These are phyloP conservation scores for Amphipoea oculea DNA, from an alignment of 2,888 invertebrate species.

Conservation along the genomic window DNA sequence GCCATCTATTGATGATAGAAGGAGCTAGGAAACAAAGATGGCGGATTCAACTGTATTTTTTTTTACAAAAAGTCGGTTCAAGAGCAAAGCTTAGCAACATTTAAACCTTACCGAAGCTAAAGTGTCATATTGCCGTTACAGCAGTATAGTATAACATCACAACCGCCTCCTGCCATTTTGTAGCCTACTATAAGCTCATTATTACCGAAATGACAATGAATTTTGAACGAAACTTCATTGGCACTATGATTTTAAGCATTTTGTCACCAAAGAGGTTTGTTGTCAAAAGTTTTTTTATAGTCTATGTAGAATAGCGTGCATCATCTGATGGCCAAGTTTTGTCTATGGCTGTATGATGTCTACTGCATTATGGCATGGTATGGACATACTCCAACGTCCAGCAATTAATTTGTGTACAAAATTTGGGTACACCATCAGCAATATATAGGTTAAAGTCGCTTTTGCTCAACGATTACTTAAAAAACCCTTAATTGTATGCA, in stretches of 20 bases:
- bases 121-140: conserved; percentile 76
- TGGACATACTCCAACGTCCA: conserved; percentile 42
- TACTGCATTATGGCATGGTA: conserved; percentile 25
- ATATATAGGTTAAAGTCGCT: background rate
- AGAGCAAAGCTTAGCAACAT: conserved; percentile 68
- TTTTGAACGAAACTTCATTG: conserved; percentile 71
- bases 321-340: conserved; percentile 55
- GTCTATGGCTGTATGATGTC: conserved; percentile 41
- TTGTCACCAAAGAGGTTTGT: conserved; percentile 62
- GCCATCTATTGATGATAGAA: conserved; percentile 35
- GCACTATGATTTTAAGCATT: conserved; percentile 72
- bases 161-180: conserved; percentile 79
- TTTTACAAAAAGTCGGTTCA: conserved; percentile 65
- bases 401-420: background rate
- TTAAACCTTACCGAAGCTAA: conserved; percentile 72
- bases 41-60: background rate
- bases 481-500: no score
- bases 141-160: conserved; percentile 78
- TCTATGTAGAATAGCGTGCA: conserved; percentile 59
- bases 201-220: conserved; percentile 69
- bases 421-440: background rate
- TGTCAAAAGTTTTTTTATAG: conserved; percentile 51
- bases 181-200: conserved; percentile 82
- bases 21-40: conserved; percentile 4
- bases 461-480: background rate